These are phyloP conservation scores for Stegodyphus mimosarum DNA, from an alignment of 1,140 invertebrate genomes.

Conservation along the genomic window DNA sequence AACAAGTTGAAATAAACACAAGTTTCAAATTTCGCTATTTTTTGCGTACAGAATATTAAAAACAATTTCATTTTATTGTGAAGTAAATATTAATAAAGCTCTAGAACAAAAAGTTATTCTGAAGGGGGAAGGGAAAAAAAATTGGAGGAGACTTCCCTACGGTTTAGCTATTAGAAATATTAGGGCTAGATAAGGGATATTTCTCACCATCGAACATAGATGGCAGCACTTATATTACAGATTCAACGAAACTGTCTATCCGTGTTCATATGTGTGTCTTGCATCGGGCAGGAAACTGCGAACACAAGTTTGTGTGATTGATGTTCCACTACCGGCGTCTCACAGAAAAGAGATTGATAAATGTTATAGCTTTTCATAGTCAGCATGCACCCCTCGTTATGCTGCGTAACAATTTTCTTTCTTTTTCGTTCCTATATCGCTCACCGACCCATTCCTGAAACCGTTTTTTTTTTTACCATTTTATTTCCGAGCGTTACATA, in stretches of 20 bases:
- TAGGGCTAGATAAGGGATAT: neutral
- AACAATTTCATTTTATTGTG: too few species aligned
- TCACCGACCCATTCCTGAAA: neutral
- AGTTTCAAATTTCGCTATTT: too few species aligned
- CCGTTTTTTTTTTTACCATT: slow-evolving; percentile 11
- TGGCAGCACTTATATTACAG: slow-evolving; percentile 29
- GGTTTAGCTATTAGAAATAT: too few species aligned
- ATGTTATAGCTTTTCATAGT: slow-evolving; percentile 56
- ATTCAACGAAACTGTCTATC: neutral
- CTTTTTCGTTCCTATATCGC: neutral
- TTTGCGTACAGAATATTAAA: too few species aligned
- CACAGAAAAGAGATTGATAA: slow-evolving; percentile 56
- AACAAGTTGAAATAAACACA: too few species aligned
- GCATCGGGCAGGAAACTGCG: slow-evolving; percentile 14
- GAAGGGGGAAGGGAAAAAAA: too few species aligned
- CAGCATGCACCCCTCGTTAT: slow-evolving; percentile 47
- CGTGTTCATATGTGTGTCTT: neutral
- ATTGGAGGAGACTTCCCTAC: too few species aligned
- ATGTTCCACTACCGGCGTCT: slow-evolving; percentile 47
- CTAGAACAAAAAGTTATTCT: too few species aligned
- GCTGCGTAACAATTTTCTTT: slow-evolving; percentile 20
- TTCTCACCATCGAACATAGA: neutral
- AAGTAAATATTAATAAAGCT: too few species aligned
- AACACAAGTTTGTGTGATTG: slow-evolving; percentile 44
- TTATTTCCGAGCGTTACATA: slow-evolving; percentile 6